A percentile compares a stretch with the other conserved stretches of the same genome.
Evolutionary conservation across 2,888 invertebrate genomes (phyloP).

Genomic region (Melinaea menophilus): DNA sequence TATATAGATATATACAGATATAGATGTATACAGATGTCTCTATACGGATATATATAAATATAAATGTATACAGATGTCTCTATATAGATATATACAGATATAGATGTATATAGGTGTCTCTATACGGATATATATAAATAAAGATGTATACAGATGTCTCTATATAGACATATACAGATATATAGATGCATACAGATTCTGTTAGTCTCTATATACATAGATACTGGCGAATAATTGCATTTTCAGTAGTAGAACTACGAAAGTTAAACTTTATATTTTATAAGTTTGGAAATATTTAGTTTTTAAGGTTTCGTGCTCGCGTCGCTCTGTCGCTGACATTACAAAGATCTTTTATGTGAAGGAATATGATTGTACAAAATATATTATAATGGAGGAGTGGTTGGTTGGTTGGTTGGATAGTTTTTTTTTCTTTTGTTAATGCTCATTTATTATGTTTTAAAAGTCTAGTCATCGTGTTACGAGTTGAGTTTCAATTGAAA

Average conservation of each 20-base stretch:
- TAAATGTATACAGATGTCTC: no score
- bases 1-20: no score
- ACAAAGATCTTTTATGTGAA: slow-evolving; percentile 12
- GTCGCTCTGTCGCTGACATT: slow-evolving; percentile 39
- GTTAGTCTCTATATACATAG: slow-evolving; percentile 32
- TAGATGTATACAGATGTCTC: slow-evolving; percentile 32
- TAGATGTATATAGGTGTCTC: no score
- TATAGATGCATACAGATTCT: slow-evolving; percentile 28
- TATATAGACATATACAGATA: no score
- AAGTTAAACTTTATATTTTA: slow-evolving; percentile 61
- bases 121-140: no score
- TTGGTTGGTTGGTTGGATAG: slow-evolving; percentile 43
- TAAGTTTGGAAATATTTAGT: slow-evolving; percentile 56
- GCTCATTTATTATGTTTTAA: slow-evolving; percentile 75
- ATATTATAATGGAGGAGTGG: slow-evolving; percentile 43
- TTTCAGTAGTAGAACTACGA: slow-evolving; percentile 44
- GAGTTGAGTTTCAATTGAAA: slow-evolving; percentile 64
- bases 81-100: no score
- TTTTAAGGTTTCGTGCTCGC: slow-evolving; percentile 49
- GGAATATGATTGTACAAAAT: slow-evolving; percentile 13
- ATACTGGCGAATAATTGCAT: slow-evolving; percentile 41
- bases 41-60: slow-evolving; percentile 11
- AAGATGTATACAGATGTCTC: no score
- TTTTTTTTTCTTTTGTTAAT: slow-evolving; percentile 65
- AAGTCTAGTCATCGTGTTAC: slow-evolving; percentile 75